These are phyloP conservation scores for Nebria ingens DNA, from an alignment of 1,140 invertebrate genomes.

Conservation along the genomic window DNA sequence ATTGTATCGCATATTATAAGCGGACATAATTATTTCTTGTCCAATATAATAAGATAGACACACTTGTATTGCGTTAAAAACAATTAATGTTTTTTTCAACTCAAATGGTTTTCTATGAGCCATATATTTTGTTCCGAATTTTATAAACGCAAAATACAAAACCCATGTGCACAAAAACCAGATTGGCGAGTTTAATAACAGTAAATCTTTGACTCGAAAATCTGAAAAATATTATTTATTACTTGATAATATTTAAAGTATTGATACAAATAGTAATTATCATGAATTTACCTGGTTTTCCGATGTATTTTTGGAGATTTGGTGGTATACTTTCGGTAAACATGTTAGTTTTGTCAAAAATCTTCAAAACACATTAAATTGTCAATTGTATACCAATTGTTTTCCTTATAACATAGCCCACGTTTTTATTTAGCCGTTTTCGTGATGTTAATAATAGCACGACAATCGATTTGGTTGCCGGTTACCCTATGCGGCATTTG, in stretches of 20 bases:
- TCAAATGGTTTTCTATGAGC: background rate
- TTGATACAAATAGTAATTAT: no score
- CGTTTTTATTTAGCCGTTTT: no score
- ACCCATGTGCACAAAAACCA: slow-evolving; percentile 8
- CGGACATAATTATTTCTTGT: slow-evolving; percentile 13
- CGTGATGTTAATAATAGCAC: no score
- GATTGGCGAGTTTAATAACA: slow-evolving; percentile 14
- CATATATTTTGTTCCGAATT: background rate
- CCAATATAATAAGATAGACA: slow-evolving; percentile 9
- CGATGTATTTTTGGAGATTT: no score
- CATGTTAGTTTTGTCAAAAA: no score
- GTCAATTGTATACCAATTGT: no score
- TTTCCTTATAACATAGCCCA: no score
- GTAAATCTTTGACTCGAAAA: slow-evolving; percentile 13
- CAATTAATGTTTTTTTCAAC: background rate
- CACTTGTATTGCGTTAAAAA: background rate
- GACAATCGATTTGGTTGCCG: no score
- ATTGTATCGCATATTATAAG: slow-evolving; percentile 13
- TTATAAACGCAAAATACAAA: slow-evolving; percentile 4
- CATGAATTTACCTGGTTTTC: no score
- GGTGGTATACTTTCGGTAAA: no score
- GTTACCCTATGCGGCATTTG: no score
- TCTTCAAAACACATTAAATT: no score
- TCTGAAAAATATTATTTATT: slow-evolving; percentile 10
- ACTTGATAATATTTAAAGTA: background rate